Base-by-base conservation (phyloP, 1,140 invertebrate species). In the Adelges cooleyi region DNA sequence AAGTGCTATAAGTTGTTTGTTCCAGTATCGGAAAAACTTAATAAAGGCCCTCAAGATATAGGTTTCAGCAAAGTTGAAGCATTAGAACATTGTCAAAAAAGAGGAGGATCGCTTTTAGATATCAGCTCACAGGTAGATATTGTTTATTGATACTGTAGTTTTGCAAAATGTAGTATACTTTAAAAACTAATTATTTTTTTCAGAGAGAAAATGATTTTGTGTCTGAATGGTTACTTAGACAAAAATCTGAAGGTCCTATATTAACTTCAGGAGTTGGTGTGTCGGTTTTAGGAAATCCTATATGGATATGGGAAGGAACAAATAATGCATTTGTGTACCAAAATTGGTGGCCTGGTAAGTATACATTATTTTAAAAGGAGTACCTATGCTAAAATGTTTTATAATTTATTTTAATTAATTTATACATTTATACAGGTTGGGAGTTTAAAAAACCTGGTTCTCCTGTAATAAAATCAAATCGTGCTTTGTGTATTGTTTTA, bases 131-230 rank as follows among this genome's bases (percentile, higher is more conserved):
- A 76, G 70, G 74, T 76, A 54, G 67, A 56, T 65, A 33, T 11
- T 38, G 17, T 23, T 17, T 18, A 65, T 29, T 20, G n/a, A n/a
- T n/a, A n/a, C n/a, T n/a, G n/a, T 48, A 8, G 11, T 33, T 33
- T 18, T 44, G n/a, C 3, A 44, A 44, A 44, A 44, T 8, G 11
- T 33, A 33, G 11, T 6, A 33, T 33, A 33, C 29, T 33, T 33
- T 33, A 33, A 33, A 33, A 33, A 33, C n/a, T 33, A 33, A 33
- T 33, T 11, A 33, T 33, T 18, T 33, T 10, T 69, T 65, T 15
- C 75, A 81, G 71, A 71, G 71, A n/a, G 82, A 84, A 73, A 83
- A 80, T 70, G 76, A 84, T 70, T 82, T 82, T 66, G 50, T 84
- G 9, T 83, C 81, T 15, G 80, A 81, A 67, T 75, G 80, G 73